Percentiles rank a stretch among this genome's conserved stretches.
Conservation (phyloP, 2,888 invertebrate species). For the Epirrhoe tristata region DNA sequence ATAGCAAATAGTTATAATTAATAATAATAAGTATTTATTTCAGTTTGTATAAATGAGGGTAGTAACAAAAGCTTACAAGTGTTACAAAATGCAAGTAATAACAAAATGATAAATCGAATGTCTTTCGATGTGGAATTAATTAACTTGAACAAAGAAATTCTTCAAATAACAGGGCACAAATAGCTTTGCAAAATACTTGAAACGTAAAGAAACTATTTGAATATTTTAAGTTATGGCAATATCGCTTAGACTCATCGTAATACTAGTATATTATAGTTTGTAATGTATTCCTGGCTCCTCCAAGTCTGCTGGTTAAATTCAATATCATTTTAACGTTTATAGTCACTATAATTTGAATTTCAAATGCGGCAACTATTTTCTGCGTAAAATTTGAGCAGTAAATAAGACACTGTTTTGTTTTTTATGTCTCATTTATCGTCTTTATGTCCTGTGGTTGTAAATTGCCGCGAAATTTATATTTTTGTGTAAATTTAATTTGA, state of each 20-base stretch:
- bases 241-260: constrained; percentile 3
- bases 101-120: background rate
- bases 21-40: too few species aligned
- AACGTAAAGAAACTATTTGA: background rate
- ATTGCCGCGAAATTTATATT: constrained; percentile 18
- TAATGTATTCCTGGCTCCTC: constrained; percentile 39
- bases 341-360: constrained; percentile 43
- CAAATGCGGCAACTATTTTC: constrained; percentile 39
- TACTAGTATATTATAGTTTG: constrained; percentile 9
- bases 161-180: background rate
- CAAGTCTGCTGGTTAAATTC: constrained; percentile 40
- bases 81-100: background rate
- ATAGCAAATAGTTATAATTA: too few species aligned
- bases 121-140: background rate
- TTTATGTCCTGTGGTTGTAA: constrained; percentile 38
- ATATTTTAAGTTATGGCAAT: constrained; percentile 1
- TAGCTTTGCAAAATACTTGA: background rate
- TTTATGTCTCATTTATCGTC: constrained; percentile 33
- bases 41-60: too few species aligned
- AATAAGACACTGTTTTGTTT: constrained; percentile 39
- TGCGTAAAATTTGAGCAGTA: constrained; percentile 42
- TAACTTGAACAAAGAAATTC: background rate
- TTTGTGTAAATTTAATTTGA: constrained; percentile 16
- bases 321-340: constrained; percentile 43
- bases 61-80: background rate